Percentiles rank a stretch among this genome's conserved stretches.
Conservation (phyloP, 2,888 invertebrate genomes). For the Ariolimax columbianus region DNA sequence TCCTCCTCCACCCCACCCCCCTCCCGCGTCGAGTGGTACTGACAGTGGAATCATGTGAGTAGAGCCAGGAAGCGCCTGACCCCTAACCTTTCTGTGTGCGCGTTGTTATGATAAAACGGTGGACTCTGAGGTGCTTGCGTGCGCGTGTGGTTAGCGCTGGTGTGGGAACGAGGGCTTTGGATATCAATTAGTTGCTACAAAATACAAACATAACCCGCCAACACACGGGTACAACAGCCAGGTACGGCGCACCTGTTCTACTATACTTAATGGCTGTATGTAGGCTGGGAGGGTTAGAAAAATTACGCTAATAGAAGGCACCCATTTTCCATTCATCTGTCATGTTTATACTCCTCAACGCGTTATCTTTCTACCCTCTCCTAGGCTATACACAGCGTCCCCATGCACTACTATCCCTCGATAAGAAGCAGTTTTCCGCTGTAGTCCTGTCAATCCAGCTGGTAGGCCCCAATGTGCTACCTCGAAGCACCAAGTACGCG, state of each 20-base stretch:
- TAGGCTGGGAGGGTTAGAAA: no score
- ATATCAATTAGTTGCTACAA: background rate
- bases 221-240: background rate
- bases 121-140: background rate
- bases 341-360: no score
- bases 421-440: no score
- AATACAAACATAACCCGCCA: background rate
- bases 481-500: no score
- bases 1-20: background rate
- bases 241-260: background rate
- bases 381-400: no score
- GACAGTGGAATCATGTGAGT: background rate
- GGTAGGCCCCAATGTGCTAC: no score
- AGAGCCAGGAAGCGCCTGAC: background rate
- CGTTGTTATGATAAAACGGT: background rate
- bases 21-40: background rate
- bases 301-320: no score
- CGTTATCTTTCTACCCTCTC: no score
- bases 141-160: constrained; percentile 17
- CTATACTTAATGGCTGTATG: background rate
- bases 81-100: constrained; percentile 19
- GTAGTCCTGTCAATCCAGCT: no score
- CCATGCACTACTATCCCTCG: no score
- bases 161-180: background rate
- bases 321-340: no score